Base-by-base conservation (phyloP, 2,797 vertebrate species). In the Balearica regulorum region DNA sequence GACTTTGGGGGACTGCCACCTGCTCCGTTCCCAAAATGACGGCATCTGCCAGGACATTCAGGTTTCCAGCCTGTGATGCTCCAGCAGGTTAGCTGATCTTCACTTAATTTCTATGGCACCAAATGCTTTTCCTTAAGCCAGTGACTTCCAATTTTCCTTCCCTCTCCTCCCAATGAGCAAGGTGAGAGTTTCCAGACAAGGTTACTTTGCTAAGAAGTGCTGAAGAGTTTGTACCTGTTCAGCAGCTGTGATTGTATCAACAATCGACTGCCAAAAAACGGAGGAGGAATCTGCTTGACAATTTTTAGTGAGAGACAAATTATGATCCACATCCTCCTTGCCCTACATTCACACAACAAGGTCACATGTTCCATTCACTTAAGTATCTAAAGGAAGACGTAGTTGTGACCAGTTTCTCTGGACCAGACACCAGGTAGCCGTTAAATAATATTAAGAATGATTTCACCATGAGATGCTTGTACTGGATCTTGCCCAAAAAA, bases 21-120 rank as follows among this genome's bases (percentile, higher is more conserved):
- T 77, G 71, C 48, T 16, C 53, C 1, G 0, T 33, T 87, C 80
- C 55, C 91, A 96, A 94, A 90, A 97, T 93, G 94, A 91, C 0
- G 0, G 60, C 41, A 53, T 83, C 88, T 93, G 88, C 64, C 83
- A 95, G 88, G 80, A 95, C 51, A 28, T 35, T 79, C 91, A 85
- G 48, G 70, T 92, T 84, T 89, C 60, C 78, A 53, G 68, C 65
- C 81, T 43, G 71, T 82, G 90, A 96, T 86, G 78, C 83, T 94
- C 81, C 88, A 90, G 68, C 81, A 96, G 94, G 96, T 96, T 61
- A 94, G 96, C 43, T 71, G 25, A 89, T 70, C 44, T 92, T 91
- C 37, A 76, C 6, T 85, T 84, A 66, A 77, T 15, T 90, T 87
- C 51, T 84, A 3, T 26, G 70, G 26, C 41, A 70, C 14, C 18